Evolutionary conservation across 2,797 vertebrate genomes (phyloP), one percentile per base, ranked within the genome.

Genomic region (Rhynchonycteris naso): DNA sequence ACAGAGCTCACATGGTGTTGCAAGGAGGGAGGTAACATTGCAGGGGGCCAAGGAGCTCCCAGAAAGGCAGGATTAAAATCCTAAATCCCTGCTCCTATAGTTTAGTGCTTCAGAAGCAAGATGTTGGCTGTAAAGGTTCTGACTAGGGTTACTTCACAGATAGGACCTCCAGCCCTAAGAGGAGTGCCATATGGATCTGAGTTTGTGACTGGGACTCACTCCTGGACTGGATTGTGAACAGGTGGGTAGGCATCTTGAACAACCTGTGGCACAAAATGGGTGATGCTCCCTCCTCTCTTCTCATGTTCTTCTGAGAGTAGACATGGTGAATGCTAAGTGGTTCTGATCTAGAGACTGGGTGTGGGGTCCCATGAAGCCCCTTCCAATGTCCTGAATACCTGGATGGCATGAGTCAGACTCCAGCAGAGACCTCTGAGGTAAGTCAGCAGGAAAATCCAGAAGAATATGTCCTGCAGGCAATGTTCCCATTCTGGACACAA

Each of bases 401-500:
- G 50, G 1, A 0, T 0, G 14, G 4, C 4, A 0, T 8, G 26
- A 13, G 9, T 7, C 26, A 1, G 16, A 43, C 11, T 61, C 22
- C 19, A 38, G 50, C 4, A 21, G 11, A 54, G n/a, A 11, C 7
- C 9, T 26, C 6, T 5, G 1, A 12, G 43, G 0, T 12, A 0
- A 1, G 2, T 21, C 47, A 71, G 19, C 8, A 0, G 5, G 6
- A 2, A 35, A 22, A 10, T 8, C 4, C 1, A 10, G 18, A 14
- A n/a, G 22, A 68, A 38, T 3, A 12, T 0, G 1, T 5, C 15
- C 8, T 19, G 28, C 30, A 54, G 59, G 59, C 1, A 5, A 2
- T 0, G 3, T 30, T 28, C 16, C 3, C 1, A 0, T 54, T 19
- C 10, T 1, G 28, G 5, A 5, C 8, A 13, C 59, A 4, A 30